A percentile compares a stretch with the other conserved stretches of the same genome.
Conservation (phyloP, 2,113 vertebrate genomes). For the Brienomyrus brachyistius region DNA sequence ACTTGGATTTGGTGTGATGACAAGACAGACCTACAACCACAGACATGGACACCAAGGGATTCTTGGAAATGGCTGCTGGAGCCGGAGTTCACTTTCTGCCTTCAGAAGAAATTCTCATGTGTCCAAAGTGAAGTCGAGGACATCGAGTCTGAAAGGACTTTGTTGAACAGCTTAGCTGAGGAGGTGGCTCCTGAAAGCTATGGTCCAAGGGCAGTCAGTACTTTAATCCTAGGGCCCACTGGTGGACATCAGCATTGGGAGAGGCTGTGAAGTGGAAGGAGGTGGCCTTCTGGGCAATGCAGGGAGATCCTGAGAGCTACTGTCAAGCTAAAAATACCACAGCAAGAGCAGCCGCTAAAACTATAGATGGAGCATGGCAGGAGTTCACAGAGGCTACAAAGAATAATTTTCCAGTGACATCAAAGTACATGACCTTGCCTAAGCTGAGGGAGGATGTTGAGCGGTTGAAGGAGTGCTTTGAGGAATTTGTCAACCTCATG, state of each 20-base stretch:
- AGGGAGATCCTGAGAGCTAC: neutral
- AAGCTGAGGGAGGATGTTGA: neutral
- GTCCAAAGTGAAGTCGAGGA: neutral
- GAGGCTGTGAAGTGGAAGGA: conserved; percentile 1
- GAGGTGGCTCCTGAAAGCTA: neutral
- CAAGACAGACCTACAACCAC: neutral
- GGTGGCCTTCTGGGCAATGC: neutral
- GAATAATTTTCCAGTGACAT: neutral
- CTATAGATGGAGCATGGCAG: neutral
- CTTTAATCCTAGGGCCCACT: neutral
- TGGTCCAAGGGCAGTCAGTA: neutral
- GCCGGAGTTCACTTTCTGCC: neutral
- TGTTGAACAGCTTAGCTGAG: neutral
- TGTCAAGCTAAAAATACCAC: neutral
- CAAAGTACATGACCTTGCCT: neutral
- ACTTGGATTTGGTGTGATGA: neutral
- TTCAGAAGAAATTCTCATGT: neutral
- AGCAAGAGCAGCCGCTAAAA: neutral
- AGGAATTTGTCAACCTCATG: neutral
- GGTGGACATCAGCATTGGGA: neutral
- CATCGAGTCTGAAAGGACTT: neutral
- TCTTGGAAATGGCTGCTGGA: neutral
- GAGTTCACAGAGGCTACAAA: neutral
- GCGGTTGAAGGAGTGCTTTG: neutral
- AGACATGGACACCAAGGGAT: neutral